These are phyloP conservation scores for Nemoura dubitans DNA, from an alignment of 2,888 invertebrate genomes.

Conservation along the genomic window DNA sequence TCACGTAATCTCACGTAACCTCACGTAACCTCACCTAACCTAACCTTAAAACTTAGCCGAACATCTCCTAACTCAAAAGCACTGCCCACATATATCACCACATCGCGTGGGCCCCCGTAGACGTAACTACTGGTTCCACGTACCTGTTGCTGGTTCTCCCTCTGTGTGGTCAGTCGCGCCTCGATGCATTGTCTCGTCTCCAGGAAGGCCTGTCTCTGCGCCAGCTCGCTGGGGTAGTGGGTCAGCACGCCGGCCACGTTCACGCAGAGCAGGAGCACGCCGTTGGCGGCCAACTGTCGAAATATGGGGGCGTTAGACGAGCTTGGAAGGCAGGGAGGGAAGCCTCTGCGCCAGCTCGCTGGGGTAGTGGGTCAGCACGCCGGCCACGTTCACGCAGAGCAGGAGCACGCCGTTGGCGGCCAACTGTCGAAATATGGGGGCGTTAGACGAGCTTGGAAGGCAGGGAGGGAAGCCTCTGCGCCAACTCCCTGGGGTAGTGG, in stretches of 20 bases:
- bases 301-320: constrained; percentile 50
- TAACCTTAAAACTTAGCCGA: too few relatives aligned
- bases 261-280: constrained; percentile 76
- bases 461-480: not conserved
- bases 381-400: constrained; percentile 82
- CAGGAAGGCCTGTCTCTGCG: constrained; percentile 90
- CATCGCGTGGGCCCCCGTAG: too few relatives aligned
- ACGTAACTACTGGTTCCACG: constrained; percentile 51
- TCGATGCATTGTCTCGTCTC: constrained; percentile 95
- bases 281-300: constrained; percentile 71
- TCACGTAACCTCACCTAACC: too few relatives aligned
- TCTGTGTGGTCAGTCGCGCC: constrained; percentile 86
- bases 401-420: constrained; percentile 75
- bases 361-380: constrained; percentile 90
- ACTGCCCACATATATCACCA: too few relatives aligned
- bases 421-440: constrained; percentile 63
- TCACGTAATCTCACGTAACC: too few relatives aligned
- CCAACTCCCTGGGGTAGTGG: constrained; percentile 77
- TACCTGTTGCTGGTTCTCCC: constrained; percentile 96
- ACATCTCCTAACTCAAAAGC: too few relatives aligned
- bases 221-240: constrained; percentile 89
- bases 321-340: not conserved
- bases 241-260: constrained; percentile 90
- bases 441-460: not conserved
- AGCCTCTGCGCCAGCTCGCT: constrained; percentile 58